A percentile compares a stretch with the other conserved stretches of the same genome.
phyloP scores from a whole-genome alignment of 2,797 vertebrate genomes.

The Otolemur crassicaudatus region DNA sequence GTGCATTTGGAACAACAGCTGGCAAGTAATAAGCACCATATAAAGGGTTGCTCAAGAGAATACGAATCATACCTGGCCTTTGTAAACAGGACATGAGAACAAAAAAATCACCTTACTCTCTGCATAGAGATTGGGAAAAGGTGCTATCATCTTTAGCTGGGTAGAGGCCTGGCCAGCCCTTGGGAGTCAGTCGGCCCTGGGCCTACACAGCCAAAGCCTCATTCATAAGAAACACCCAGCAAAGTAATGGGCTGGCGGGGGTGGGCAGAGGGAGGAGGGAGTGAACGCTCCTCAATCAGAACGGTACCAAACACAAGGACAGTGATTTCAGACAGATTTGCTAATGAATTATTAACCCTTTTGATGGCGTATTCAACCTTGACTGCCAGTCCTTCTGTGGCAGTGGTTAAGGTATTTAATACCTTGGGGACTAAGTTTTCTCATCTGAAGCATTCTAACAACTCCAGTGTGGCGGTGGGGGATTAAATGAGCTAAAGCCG shows the following conservation, averaged over 20 bases:
- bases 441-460: neutral
- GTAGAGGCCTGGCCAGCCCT: neutral
- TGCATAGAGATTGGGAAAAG: neutral
- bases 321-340: conserved; percentile 55
- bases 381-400: neutral
- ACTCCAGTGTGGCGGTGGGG: neutral
- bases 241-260: neutral
- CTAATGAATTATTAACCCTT: conserved; percentile 72
- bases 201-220: conserved; percentile 32
- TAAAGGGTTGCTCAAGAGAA: conserved; percentile 54
- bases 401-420: neutral
- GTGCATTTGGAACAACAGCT: conserved; percentile 23
- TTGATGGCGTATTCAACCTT: neutral
- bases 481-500: neutral
- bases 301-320: conserved; percentile 27
- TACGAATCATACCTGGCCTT: conserved; percentile 60
- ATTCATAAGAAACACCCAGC: neutral
- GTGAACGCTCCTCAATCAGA: neutral
- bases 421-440: neutral
- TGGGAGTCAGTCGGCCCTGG: conserved; percentile 5
- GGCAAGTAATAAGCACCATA: neutral
- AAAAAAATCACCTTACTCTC: conserved; percentile 44
- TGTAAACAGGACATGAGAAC: conserved; percentile 56
- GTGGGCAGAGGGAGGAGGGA: neutral
- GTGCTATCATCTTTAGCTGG: conserved; percentile 10